Percentiles rank a stretch among this genome's conserved stretches.
Conservation (phyloP, 2,888 invertebrate species). For the Orchesellides sinensis region DNA sequence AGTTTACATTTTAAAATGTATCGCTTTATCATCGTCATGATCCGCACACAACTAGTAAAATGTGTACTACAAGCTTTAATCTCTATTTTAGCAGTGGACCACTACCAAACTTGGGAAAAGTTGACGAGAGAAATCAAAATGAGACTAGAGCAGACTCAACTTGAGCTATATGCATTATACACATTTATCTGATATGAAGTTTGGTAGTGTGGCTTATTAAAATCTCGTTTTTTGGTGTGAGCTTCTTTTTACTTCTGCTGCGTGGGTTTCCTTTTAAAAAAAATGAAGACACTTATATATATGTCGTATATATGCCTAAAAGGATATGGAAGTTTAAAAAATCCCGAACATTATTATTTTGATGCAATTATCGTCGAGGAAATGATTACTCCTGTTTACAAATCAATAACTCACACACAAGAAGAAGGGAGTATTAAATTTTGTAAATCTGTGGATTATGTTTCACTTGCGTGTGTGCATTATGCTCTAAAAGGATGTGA, state of each 20-base stretch:
- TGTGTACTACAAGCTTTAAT: slow-evolving; percentile 59
- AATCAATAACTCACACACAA: slow-evolving; percentile 62
- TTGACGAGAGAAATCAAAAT: slow-evolving; percentile 19
- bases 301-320: neutral
- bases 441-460: too few relatives aligned
- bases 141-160: neutral
- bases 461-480: neutral
- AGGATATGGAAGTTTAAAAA: too few relatives aligned
- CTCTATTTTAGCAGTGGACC: slow-evolving; percentile 47
- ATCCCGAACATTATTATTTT: too few relatives aligned
- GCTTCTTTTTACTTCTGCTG: slow-evolving; percentile 26
- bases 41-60: neutral
- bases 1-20: slow-evolving; percentile 17
- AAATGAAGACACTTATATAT: neutral
- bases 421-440: neutral
- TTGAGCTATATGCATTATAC: neutral
- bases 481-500: neutral
- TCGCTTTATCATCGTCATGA: neutral
- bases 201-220: slow-evolving; percentile 53
- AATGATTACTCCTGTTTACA: slow-evolving; percentile 66
- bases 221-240: slow-evolving; percentile 59
- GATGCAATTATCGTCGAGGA: slow-evolving; percentile 37
- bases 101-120: slow-evolving; percentile 56
- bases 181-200: too few relatives aligned
- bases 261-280: slow-evolving; percentile 41